A percentile compares a stretch with the other conserved stretches of the same genome.
These are phyloP conservation scores for Petrocephalus zakoni DNA, from an alignment of 2,113 vertebrate genomes.

Conservation along the genomic window DNA sequence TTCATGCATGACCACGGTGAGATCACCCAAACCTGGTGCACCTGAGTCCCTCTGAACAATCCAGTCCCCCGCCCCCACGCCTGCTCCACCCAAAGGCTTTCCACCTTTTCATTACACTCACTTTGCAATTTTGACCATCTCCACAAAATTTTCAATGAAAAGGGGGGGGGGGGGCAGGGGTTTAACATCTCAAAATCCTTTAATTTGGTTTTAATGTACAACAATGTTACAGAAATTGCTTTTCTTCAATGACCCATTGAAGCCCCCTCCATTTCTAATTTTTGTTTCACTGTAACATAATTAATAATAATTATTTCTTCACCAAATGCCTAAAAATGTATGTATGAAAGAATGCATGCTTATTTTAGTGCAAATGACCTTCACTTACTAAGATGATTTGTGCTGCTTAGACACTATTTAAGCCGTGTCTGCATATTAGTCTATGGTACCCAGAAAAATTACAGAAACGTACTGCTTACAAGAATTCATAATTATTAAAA, in stretches of 20 bases:
- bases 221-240: neutral
- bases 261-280: neutral
- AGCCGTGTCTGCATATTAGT: constrained; percentile 83
- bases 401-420: constrained; percentile 89
- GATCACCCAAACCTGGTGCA: constrained; percentile 32
- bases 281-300: constrained; percentile 5
- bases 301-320: constrained; percentile 9
- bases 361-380: constrained; percentile 58
- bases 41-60: constrained; percentile 35
- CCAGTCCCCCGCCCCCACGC: neutral
- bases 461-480: constrained; percentile 68
- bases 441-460: constrained; percentile 72
- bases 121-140: neutral
- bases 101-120: neutral
- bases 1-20: constrained; percentile 36
- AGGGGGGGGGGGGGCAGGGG: neutral
- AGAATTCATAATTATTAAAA: constrained; percentile 74
- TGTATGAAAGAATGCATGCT: constrained; percentile 52
- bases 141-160: neutral
- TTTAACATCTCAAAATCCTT: neutral
- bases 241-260: neutral
- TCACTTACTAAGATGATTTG: constrained; percentile 69
- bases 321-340: neutral
- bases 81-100: neutral
- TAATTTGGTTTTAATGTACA: neutral